Base-by-base conservation (phyloP, 2,888 invertebrate species). In the Drosophila peninsularis region DNA sequence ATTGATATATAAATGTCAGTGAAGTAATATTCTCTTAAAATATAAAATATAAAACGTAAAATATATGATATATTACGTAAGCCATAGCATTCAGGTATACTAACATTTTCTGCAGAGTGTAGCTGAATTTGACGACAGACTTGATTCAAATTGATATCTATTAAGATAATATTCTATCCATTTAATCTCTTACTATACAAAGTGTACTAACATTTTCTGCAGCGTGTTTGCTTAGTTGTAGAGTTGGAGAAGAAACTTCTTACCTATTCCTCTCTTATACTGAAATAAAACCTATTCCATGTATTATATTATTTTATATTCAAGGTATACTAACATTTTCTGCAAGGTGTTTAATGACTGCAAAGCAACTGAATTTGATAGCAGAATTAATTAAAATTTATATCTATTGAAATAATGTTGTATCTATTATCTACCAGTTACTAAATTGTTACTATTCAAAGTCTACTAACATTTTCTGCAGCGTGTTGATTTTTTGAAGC, bases 401-500 rank as follows among this genome's bases (percentile, higher is more conserved):
- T 9, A 39, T 39, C 13, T 42, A 11, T 13, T 13, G 21, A 42
- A 21, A 42, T 24, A 13, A 44, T 37, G 7, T 37, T 6, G 0
- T 37, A 37, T 37, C 6, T n/a, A n/a, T n/a, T n/a, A 7, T 7
- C 6, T 37, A n/a, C 2, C 6, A n/a, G 2, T 0, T n/a, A 37
- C 1, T 37, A 3, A 5, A 17, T 39, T 24, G 7, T 24, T 24
- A 24, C 24, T 21, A 24, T 4, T 5, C 19, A 3, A 24, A 10
- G 21, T 36, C 10, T 44, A 57, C 69, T 57, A 57, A 75, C 13
- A 55, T 64, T 71, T 77, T 41, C 27, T 2, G 1, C 10, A 11
- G 49, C 5, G 44, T 41, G 49, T 49, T 4, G 17, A 11, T 42
- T 52, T 42, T 30, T 36, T 6, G 14, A 13, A 32, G 14, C 21